Base-by-base conservation (phyloP, 2,888 invertebrate species). In the Hesperia comma region DNA sequence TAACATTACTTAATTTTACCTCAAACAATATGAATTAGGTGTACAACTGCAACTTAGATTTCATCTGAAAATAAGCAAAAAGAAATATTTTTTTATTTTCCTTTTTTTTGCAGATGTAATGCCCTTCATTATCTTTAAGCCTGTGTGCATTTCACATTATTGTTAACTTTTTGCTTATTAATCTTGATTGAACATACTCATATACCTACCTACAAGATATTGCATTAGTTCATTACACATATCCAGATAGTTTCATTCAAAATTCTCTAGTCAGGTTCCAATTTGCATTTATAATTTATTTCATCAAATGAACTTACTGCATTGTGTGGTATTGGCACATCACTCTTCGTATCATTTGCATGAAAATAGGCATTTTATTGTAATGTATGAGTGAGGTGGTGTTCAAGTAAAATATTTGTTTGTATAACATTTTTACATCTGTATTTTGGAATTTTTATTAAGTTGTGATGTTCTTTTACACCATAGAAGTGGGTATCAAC, bases 231-330 rank as follows among this genome's bases (percentile, higher is more conserved):
- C 53, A 58, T 40, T n/a, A 19, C 41, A 49, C 53, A 51, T 63
- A 43, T 26, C 26, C 51, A 37, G n/a, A 60, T 49, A 14, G 21
- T 40, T 57, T 46, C 63, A 71, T 83, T 86, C 86, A 79, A 89
- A 89, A 88, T 89, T 90, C 75, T 90, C 91, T 89, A 89, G 91
- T 91, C 90, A 82, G 89, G 83, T 82, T 81, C 71, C 69, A 81
- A 80, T 72, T 75, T 87, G 92, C 92, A 92, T 92, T 92, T 92
- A 92, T 92, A 90, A 91, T 86, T 92, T 89, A 90, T 88, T 85
- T 73, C 66, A 71, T 74, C 21, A 21, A 69, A 60, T 67, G 66
- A 63, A 56, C 43, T 71, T 71, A 67, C 63, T 51, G 32, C 68
- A 61, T 56, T 49, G 68, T 61, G 10, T 37, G 37, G 12, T 37